Evolutionary conservation across 2,113 vertebrate genomes (phyloP), one percentile per base, ranked within the genome.

Genomic region (Nothobranchius furzeri): DNA sequence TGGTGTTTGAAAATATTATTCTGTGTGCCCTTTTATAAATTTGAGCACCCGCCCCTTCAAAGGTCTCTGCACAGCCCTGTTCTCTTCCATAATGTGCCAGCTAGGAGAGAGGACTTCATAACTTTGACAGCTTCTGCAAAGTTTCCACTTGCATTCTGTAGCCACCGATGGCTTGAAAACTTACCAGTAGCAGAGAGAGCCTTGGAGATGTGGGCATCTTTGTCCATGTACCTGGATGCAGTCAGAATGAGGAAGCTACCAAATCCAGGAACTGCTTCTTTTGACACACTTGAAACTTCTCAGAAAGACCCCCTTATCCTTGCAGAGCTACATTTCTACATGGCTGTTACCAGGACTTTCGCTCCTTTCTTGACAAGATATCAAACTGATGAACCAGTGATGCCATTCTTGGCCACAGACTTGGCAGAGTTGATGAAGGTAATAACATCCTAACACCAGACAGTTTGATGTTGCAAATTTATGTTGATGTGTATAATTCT

Each of bases 131-230:
- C 30, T 35, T 9, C 12, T 9, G 9, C 25, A 54, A 6, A 30
- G 35, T 54, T 54, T 54, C 25, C 52, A 30, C 52, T 54, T 7
- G 12, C 52, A 54, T 54, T 54, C 25, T 54, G 52, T 54, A n/a
- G 52, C 52, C 25, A 55, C 53, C 7, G 30, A 10, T 55, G 30
- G 30, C 53, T 55, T 36, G 7, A 55, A 10, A 55, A 55, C 30
- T 10, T 55, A 55, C 53, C 53, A 36, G 30, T 2, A 10, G 53
- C 40, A 42, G 40, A 42, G 40, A 42, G 40, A 42, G 6, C 40
- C 40, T 9, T 35, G 30, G 30, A 55, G 53, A 12, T 46, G 12
- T 46, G 45, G 45, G 3, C 45, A 12, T 11, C 45, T 12, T 3
- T 46, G 45, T 4, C 45, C 45, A 46, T 46, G 45, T 46, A 46